Percentiles rank a stretch among this genome's conserved stretches.
Evolutionary conservation across 2,113 vertebrate genomes (phyloP).

Genomic region (Apus apus): DNA sequence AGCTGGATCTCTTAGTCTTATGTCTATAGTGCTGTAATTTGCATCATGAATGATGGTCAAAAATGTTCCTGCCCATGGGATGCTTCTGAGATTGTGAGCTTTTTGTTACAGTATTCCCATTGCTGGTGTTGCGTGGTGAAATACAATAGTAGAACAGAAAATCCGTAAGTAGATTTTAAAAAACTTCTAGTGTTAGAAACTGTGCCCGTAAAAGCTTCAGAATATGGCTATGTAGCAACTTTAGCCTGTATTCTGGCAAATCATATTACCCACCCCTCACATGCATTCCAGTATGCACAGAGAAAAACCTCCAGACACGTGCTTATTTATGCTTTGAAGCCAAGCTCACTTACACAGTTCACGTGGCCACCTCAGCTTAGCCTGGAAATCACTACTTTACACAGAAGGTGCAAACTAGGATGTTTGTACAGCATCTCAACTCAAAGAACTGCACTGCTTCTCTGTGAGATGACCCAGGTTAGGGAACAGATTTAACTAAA

Average conservation of each 20-base stretch:
- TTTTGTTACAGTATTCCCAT: neutral
- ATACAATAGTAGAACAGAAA: neutral
- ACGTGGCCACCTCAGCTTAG: neutral
- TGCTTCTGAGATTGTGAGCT: neutral
- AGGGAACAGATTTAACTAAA: neutral
- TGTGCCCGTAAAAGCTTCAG: neutral
- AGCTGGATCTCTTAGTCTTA: neutral
- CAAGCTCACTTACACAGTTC: neutral
- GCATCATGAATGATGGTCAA: neutral
- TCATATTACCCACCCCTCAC: neutral
- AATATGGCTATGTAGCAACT: neutral
- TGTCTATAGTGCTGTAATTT: neutral
- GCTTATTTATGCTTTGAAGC: neutral
- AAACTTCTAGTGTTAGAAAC: neutral
- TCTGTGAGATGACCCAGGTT: neutral
- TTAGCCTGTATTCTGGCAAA: neutral
- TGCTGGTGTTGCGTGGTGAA: neutral
- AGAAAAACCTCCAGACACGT: neutral
- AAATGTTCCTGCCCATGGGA: neutral
- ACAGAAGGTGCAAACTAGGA: neutral
- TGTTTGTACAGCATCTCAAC: neutral
- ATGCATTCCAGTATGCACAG: neutral
- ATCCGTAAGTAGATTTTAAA: neutral
- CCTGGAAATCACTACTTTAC: neutral
- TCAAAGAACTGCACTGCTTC: neutral